Evolutionary conservation across 2,797 vertebrate species (phyloP), one percentile per base, ranked within the genome.

Genomic region (Urophycis tenuis): DNA sequence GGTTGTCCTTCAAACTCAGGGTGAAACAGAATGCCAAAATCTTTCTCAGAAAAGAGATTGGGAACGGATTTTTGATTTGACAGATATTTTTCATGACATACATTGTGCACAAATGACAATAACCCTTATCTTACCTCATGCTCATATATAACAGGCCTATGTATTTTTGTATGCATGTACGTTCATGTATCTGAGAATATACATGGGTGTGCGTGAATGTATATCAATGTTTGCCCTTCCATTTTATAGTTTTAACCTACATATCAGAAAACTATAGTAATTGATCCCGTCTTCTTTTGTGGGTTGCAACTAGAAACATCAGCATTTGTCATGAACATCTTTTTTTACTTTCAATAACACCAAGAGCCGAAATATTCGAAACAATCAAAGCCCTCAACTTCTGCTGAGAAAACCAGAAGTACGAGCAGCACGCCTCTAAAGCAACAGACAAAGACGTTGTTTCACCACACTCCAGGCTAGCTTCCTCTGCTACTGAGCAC

Each of bases 401-500:
- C 60, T 60, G 53, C 25, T 0, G 25, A 29, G 25, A 29, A 67
- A 67, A 67, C 9, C 10, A 67, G 60, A 67, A 67, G 60, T 67
- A 25, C 11, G n/a, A 22, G 22, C 9, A 2, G 53, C 0, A 10
- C 53, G 6, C 6, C 53, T 60, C 3, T 25, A 9, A n/a, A 67
- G 60, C n/a, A 67, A 67, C 60, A 67, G n/a, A 67, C 60, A 67
- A 67, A 29, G 60, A 67, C 69, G 32, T 17, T 33, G 69, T 71
- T 71, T 32, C 69, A 4, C 14, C 32, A 33, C 69, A 31, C 32
- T 32, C 30, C 15, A 70, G 8, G 19, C 69, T 29, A 12, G 60
- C 86, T 87, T 89, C 84, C 83, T 86, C 72, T 39, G 60, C 60
- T 67, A 29, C 69, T 72, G 49, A n/a, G 2, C 81, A 35, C 75